phyloP scores from a whole-genome alignment of 1,140 invertebrate genomes.

The Eumaeus atala region DNA sequence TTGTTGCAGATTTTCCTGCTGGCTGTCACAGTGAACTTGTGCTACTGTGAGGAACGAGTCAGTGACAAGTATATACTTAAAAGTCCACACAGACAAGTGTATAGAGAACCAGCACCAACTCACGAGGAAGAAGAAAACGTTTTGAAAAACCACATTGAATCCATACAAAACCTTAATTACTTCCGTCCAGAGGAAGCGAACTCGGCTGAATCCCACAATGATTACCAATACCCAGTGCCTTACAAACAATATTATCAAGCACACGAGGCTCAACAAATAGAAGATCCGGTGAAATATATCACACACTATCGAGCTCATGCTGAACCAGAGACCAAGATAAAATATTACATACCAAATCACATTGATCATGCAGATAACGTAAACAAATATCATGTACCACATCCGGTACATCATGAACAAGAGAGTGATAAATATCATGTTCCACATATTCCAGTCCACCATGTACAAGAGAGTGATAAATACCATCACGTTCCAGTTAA shows the following conservation, averaged over 20 bases:
- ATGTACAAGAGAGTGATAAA: constrained; percentile 20
- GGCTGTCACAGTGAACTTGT: constrained; percentile 30
- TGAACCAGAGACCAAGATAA: not conserved
- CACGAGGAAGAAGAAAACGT: constrained; percentile 38
- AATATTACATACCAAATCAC: not conserved
- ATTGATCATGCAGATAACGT: not conserved
- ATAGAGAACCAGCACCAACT: constrained; percentile 38
- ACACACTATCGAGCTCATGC: not conserved
- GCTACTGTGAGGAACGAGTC: constrained; percentile 38
- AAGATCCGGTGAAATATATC: not conserved
- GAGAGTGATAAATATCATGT: not conserved
- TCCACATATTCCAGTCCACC: constrained; percentile 11
- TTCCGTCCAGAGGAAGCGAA: constrained; percentile 39
- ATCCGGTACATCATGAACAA: not conserved
- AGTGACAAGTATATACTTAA: not conserved
- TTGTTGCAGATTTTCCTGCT: constrained; percentile 52
- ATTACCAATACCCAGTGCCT: constrained; percentile 20
- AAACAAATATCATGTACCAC: not conserved
- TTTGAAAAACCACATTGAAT: constrained; percentile 20
- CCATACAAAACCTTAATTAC: constrained; percentile 43
- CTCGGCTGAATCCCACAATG: constrained; percentile 30
- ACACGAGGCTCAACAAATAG: constrained; percentile 22
- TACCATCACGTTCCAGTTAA: constrained; percentile 29
- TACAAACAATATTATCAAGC: constrained; percentile 38
- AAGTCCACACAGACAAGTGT: constrained; percentile 14